Evolutionary conservation across 2,888 invertebrate genomes (phyloP), one percentile per base, ranked within the genome.

Genomic region (Erannis defoliaria): DNA sequence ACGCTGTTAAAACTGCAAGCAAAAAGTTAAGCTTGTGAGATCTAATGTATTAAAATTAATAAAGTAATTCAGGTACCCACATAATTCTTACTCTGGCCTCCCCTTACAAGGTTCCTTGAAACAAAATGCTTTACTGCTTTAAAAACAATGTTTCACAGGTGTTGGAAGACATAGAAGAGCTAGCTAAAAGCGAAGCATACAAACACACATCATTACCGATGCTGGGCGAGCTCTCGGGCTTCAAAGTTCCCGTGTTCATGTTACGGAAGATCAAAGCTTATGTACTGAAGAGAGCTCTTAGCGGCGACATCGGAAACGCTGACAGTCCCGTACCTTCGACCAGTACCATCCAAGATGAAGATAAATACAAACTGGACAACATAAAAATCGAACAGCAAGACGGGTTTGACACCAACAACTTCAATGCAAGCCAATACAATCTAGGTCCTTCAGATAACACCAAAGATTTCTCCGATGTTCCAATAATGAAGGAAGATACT

Each of bases 211-310:
- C 95, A 0, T 90, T 95, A 60, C 93, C 95, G 19, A 93, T 95
- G 83, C 85, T 95, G 16, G 94, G 95, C 46, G 96, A 96, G 76
- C 83, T 97, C 63, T 94, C 95, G 62, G 97, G 97, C 0, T 97
- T 97, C 79, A 94, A 95, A 80, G 96, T 96, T 0, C 97, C 97
- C 9, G 93, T 94, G 19, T 96, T 96, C 85, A 95, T 97, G 94
- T 77, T 96, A 33, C 93, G 94, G 62, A 97, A 97, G 88, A 96
- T 97, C 80, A 95, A 95, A 71, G 86, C 93, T 0, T 96, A 95
- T 77, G 95, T 96, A 75, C 66, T 86, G 29, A 92, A 87, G 67
- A 78, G 85, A 63, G 78, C 85, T 1, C 69, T 87, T 0, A 87
- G 81, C 45, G 88, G 85, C 0, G 89, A 91, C 16, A 67, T 84